phyloP scores from a whole-genome alignment of 1,140 invertebrate species.

The Bombus impatiens region DNA sequence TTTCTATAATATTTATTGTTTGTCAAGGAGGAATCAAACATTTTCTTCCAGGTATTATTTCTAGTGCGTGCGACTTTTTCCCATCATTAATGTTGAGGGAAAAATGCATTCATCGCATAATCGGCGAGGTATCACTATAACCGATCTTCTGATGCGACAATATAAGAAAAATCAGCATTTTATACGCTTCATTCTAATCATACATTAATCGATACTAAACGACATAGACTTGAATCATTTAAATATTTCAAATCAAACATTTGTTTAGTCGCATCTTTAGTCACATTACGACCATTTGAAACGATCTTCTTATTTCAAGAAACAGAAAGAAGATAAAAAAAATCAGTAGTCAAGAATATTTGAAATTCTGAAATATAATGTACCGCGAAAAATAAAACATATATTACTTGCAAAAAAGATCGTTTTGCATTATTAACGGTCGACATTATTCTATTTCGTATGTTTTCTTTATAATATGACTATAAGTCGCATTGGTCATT shows the following conservation, averaged over 20 bases:
- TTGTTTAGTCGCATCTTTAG: slow-evolving; percentile 42
- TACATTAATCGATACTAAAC: slow-evolving; percentile 36
- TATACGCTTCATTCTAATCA: slow-evolving; percentile 12
- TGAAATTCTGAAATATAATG: slow-evolving; percentile 4
- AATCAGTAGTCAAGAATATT: slow-evolving; percentile 29
- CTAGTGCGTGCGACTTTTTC: slow-evolving; percentile 2
- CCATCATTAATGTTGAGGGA: background rate
- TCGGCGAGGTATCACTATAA: slow-evolving; percentile 3
- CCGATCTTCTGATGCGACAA: slow-evolving; percentile 23
- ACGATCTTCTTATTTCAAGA: slow-evolving; percentile 59
- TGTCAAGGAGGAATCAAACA: slow-evolving; percentile 37
- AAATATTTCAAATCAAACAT: slow-evolving; percentile 48
- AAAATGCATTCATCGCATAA: background rate
- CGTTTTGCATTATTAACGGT: slow-evolving; percentile 22
- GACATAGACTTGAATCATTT: slow-evolving; percentile 53
- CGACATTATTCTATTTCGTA: slow-evolving; percentile 36
- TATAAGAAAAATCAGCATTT: slow-evolving; percentile 6
- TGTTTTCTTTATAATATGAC: slow-evolving; percentile 39
- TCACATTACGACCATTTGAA: slow-evolving; percentile 55
- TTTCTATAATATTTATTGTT: background rate
- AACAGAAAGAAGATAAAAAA: slow-evolving; percentile 53
- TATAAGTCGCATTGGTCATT: slow-evolving; percentile 46
- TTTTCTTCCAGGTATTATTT: slow-evolving; percentile 32
- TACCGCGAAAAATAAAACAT: slow-evolving; percentile 43
- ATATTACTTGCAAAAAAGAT: slow-evolving; percentile 57